Percentiles rank a stretch among this genome's conserved stretches.
These are phyloP conservation scores for Taxidea taxus DNA, from an alignment of 2,113 vertebrate species.

Conservation along the genomic window DNA sequence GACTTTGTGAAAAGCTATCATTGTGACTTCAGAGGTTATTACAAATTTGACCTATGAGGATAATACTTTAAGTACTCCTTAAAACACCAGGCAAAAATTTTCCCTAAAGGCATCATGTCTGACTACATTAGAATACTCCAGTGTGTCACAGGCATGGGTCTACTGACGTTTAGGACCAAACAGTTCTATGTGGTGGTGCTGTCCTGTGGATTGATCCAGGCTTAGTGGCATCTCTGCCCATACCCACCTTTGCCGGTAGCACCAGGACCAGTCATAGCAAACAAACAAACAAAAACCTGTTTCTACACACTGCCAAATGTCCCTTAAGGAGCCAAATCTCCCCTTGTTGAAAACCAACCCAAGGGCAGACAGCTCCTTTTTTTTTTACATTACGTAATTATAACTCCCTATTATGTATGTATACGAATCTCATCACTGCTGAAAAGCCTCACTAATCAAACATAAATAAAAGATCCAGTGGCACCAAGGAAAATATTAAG, in stretches of 20 bases:
- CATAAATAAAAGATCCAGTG: not conserved
- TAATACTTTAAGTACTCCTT: not conserved
- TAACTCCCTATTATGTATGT: not conserved
- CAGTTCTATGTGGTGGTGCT: not conserved
- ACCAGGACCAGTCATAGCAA: not conserved
- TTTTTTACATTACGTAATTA: not conserved
- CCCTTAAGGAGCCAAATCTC: not conserved
- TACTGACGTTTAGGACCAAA: not conserved
- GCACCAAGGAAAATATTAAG: not conserved
- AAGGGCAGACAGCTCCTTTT: not conserved
- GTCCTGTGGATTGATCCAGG: not conserved
- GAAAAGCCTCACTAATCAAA: not conserved
- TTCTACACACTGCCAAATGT: not conserved
- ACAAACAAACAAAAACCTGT: not conserved
- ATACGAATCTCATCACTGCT: not conserved
- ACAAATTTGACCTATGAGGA: constrained; percentile 7
- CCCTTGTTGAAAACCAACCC: not conserved
- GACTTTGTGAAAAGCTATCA: constrained; percentile 8
- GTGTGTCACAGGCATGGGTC: not conserved
- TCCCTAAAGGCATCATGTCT: not conserved
- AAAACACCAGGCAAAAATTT: constrained; percentile 14
- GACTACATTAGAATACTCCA: not conserved
- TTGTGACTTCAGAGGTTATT: constrained; percentile 17
- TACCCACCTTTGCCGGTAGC: not conserved
- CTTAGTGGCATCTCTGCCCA: not conserved